Evolutionary conservation across 2,888 invertebrate genomes (phyloP), one percentile per base, ranked within the genome.

Genomic region (Prostheceraeus crozeri): DNA sequence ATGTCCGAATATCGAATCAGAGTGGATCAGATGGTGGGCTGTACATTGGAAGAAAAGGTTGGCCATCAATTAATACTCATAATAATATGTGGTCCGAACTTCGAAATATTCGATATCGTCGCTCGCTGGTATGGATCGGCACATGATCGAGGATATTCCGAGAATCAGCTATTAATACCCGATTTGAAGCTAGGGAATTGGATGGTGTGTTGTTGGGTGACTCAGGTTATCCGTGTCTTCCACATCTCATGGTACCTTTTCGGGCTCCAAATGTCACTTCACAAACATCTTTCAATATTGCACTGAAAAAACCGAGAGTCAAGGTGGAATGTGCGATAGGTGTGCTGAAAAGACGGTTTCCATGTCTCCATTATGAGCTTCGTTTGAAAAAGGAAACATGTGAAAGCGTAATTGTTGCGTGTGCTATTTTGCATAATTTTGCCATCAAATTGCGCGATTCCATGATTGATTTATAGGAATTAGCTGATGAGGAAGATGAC

Each of bases 291-390:
- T 61, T 40, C 51, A 61, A 61, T 21, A 11, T 31, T 11, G 62
- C 61, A 11, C 61, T 55, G 27, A 62, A 62, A 23, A 60, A 51
- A 10, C 61, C 61, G 2, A 6, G 52, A n/a, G 28, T 16, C 10
- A 14, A 52, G 8, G 23, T 62, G 19, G 62, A 61, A 33, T 62
- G 62, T 25, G 55, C 61, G 2, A 21, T 61, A 27, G 61, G 61
- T 2, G 25, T 61, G 21, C 35, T 61, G 4, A 61, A 61, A 30
- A 19, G 21, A 16, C 40, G 61, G 16, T 61, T 62, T 56, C 25
- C 16, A 4, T 61, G 27, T 31, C 35, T 60, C n/a, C n/a, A n/a
- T n/a, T n/a, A n/a, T n/a, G n/a, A n/a, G n/a, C n/a, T n/a, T n/a
- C n/a, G n/a, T n/a, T n/a, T n/a, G n/a, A n/a, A n/a, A n/a, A n/a